phyloP scores from a whole-genome alignment of 2,797 vertebrate species.

The Falco rusticolus region DNA sequence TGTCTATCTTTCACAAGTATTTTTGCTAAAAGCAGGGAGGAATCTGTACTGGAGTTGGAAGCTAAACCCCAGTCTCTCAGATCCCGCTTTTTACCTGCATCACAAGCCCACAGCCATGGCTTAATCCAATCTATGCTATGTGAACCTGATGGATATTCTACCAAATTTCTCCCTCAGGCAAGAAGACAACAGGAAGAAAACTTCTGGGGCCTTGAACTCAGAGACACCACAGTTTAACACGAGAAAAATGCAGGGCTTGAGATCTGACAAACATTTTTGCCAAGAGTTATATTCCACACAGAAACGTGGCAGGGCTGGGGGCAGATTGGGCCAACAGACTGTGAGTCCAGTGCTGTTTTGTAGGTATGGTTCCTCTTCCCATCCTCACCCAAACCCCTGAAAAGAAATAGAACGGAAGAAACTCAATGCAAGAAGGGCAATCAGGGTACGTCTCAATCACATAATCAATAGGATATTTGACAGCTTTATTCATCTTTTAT shows the following conservation, averaged over 20 bases:
- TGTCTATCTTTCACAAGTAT: background rate
- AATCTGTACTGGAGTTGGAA: background rate
- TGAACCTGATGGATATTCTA: background rate
- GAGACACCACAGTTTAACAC: background rate
- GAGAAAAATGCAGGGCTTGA: background rate
- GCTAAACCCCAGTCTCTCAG: background rate
- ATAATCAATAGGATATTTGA: conserved; percentile 50
- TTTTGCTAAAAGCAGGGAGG: background rate
- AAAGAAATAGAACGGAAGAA: background rate
- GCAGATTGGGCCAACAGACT: background rate
- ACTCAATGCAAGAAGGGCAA: background rate
- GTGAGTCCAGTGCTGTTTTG: background rate
- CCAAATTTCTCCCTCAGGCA: background rate
- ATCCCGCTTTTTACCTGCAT: background rate
- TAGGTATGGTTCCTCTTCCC: background rate
- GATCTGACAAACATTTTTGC: background rate
- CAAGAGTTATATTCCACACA: background rate
- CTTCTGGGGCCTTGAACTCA: background rate
- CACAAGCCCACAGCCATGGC: background rate
- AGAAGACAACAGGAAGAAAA: background rate
- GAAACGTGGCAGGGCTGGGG: background rate
- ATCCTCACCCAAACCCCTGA: background rate
- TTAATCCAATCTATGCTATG: background rate
- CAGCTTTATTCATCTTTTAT: conserved; percentile 61
- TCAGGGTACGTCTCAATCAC: conserved; percentile 12